Evolutionary conservation across 2,113 vertebrate species (phyloP), one percentile per base, ranked within the genome.

Genomic region (Trematocara unimaculatum): DNA sequence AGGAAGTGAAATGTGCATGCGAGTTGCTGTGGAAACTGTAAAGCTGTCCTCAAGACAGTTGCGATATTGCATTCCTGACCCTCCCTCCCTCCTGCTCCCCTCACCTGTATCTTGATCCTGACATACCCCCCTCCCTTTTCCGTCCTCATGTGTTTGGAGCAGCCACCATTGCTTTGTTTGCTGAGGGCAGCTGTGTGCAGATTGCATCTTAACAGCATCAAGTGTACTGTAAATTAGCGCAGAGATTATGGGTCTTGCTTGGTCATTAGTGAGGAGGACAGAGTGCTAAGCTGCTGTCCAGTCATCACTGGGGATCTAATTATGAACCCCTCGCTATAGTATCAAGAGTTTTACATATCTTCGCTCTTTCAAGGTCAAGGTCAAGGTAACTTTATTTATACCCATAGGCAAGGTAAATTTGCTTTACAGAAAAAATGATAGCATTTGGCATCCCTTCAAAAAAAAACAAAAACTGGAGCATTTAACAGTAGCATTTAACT

Each of bases 1-100:
- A 77, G 81, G 81, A 88, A 91, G 80, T 84, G 83, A 86, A 82
- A 83, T 70, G 87, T 89, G 87, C 90, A 87, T 88, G 83, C 13
- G 26, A 89, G 95, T 96, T 95, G 94, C 95, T 94, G 92, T 95
- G 95, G 94, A 95, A 95, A 95, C 95, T 49, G 92, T 88, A 55
- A 94, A 83, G 72, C 64, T 81, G 85, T 84, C 81, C 90, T 90
- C 89, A 31, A 91, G 87, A 84, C 89, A 83, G 18, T 84, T 90
- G 5, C n/a, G 8, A 84, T 88, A 92, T 91, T 92, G 72, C 82
- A 84, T 90, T 91, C 85, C 60, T 35, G 6, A 56, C 74, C 80
- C 40, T 77, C 31, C 49, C 80, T 38, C 15, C 70, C 31, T 78
- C 45, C 74, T 45, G 29, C 58, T 56, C 67, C 74, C 15, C 64